A percentile compares a stretch with the other conserved stretches of the same genome.
Conservation (phyloP, 2,797 vertebrate species). For the Pseudochirops cupreus region DNA sequence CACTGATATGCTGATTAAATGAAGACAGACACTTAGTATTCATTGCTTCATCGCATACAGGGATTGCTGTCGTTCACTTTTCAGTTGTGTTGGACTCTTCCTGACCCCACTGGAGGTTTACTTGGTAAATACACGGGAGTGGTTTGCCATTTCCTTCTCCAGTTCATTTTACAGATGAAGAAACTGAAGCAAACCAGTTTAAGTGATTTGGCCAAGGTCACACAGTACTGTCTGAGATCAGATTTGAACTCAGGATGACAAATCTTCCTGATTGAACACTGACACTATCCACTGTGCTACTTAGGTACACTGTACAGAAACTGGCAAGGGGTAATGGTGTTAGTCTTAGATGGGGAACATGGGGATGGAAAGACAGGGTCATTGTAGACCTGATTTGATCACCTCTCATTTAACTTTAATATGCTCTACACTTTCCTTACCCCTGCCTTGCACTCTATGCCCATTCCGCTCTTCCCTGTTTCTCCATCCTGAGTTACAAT, state of each 20-base stretch:
- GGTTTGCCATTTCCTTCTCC: neutral
- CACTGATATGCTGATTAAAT: neutral
- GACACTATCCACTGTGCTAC: neutral
- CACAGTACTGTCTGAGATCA: neutral
- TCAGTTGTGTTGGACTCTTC: neutral
- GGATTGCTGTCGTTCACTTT: neutral
- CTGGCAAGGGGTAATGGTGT: neutral
- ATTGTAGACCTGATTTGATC: neutral
- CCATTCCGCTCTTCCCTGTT: conserved; percentile 32
- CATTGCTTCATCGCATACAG: neutral
- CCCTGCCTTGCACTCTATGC: conserved; percentile 2
- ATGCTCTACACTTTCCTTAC: neutral
- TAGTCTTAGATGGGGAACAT: neutral
- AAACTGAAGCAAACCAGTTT: neutral
- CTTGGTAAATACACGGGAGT: neutral
- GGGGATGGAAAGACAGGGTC: neutral
- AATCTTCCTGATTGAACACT: neutral
- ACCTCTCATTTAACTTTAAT: neutral
- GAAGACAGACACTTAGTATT: neutral
- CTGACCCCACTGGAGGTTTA: neutral
- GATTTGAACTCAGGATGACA: neutral
- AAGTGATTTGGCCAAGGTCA: neutral
- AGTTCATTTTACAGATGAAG: neutral
- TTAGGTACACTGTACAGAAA: neutral
- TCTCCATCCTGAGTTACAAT: neutral